Base-by-base conservation (phyloP, 2,113 vertebrate species). In the Notechis scutatus region DNA sequence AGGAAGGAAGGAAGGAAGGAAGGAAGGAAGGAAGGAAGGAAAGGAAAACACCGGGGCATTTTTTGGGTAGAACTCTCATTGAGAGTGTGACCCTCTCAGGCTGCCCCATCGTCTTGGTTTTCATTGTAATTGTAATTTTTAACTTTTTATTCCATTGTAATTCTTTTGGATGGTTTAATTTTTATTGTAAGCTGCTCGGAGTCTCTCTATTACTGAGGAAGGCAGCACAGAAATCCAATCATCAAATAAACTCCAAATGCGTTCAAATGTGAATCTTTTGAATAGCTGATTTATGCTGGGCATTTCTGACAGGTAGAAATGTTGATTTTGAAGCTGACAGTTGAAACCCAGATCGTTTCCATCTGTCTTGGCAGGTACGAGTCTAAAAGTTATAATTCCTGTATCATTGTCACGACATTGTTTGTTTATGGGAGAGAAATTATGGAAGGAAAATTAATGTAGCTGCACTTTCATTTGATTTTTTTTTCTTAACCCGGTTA, bases 361-460 rank as follows among this genome's bases (percentile, higher is more conserved):
- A 93, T 93, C 88, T 26, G 69, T 45, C 39, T 90, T 90, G 92
- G 88, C 92, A 93, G 92, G 92, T 86, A 90, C 2, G 88, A 61
- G 69, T 50, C 57, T 86, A 59, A 93, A 59, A 90, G 81, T 52
- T 85, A 90, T 86, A 90, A 93, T 93, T 93, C 86, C 64, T 90
- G 14, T 15, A 90, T 90, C 90, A 93, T 90, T 90, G 85, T 92
- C 85, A n/a, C 92, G 7, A 29, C 20, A 14, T 42, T 2, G 8
- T 93, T 92, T 90, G 92, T 90, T 93, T 90, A 61, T 90, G 92
- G 92, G 26, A 90, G 55, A 61, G 88, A 90, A 90, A 89, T 92
- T 89, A 92, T 61, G 42, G 91, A 34, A 14, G 29, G 85, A 7
- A 45, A 89, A 59, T 93, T 90, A 93, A 93, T 61, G 92, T 85